Evolutionary conservation across 2,888 invertebrate species (phyloP), one percentile per base, ranked within the genome.

Genomic region (Pheosia tremula): DNA sequence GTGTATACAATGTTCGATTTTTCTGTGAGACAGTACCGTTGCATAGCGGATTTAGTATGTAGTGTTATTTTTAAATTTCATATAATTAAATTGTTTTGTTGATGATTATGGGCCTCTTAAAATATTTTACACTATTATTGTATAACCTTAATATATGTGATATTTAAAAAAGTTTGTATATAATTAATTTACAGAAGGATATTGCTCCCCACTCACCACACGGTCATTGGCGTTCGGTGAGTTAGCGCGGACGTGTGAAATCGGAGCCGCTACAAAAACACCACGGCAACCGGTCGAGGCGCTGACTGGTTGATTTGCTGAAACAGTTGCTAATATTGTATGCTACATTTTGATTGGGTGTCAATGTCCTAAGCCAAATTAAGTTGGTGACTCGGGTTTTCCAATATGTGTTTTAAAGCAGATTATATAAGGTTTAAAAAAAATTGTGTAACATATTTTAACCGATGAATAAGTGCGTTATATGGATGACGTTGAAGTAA

Each of bases 191-290:
- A 66, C 80, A 81, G 83, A 2, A 24, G 24, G 82, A 84, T 78
- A 75, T 75, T 72, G 75, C 69, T 68, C 68, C 67, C 78, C 78
- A 77, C 69, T 68, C 68, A 66, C 78, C 78, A 77, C 77, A 74
- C 75, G 73, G 73, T 62, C 68, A 75, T 77, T 72, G 78, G 74
- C 69, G 75, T 73, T 74, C 72, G 74, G 67, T 75, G 79, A 81
- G 77, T 80, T 80, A 79, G 70, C 78, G 70, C 75, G 79, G 71
- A 75, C 78, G 79, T 79, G 81, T 78, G 84, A 86, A 86, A 86
- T 80, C 72, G 62, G 75, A 83, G 77, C 80, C 80, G 75, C 71
- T 69, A 73, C 79, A 82, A 78, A 80, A 83, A 80, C 67, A 68
- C 61, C 67, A 71, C 72, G 63, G 53, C 56, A 76, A 81, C 83